A percentile compares a stretch with the other conserved stretches of the same genome.
Evolutionary conservation across 2,888 invertebrate species (phyloP).

Genomic region (Loripinus fragilis): DNA sequence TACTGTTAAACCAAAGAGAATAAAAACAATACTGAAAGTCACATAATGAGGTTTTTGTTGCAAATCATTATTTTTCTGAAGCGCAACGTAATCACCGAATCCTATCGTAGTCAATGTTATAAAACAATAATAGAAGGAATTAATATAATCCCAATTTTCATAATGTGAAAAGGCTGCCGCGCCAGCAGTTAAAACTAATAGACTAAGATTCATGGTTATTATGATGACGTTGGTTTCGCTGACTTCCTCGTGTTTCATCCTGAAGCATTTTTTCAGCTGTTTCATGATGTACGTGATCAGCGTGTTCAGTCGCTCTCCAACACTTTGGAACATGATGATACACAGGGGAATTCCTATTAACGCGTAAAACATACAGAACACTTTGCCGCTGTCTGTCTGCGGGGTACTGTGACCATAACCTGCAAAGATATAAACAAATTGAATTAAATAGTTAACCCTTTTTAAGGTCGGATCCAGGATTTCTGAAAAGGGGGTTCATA

Average conservation of each 20-base stretch:
- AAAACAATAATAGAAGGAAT: slow-evolving; percentile 98
- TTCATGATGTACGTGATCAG: slow-evolving; percentile 97
- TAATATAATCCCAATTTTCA: slow-evolving; percentile 96
- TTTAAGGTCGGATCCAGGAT: no score
- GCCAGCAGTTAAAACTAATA: slow-evolving; percentile 96
- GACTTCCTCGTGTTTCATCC: slow-evolving; percentile 88
- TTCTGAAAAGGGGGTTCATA: no score
- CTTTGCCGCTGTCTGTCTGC: slow-evolving; percentile 96
- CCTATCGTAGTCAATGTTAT: slow-evolving; percentile 99
- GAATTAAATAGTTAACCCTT: background rate
- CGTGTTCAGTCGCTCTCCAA: slow-evolving; percentile 98
- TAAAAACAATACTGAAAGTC: slow-evolving; percentile 97
- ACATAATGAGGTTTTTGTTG: slow-evolving; percentile 98
- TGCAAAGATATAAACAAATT: slow-evolving; percentile 79
- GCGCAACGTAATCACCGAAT: slow-evolving; percentile 99
- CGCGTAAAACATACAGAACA: slow-evolving; percentile 95
- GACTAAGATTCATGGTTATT: slow-evolving; percentile 89
- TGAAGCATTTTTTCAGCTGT: slow-evolving; percentile 93
- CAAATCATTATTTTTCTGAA: slow-evolving; percentile 97
- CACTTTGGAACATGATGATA: slow-evolving; percentile 99
- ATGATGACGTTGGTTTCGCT: slow-evolving; percentile 99
- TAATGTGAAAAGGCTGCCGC: slow-evolving; percentile 97
- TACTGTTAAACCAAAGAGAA: slow-evolving; percentile 98
- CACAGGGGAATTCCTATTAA: slow-evolving; percentile 97
- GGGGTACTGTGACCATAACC: slow-evolving; percentile 99